Base-by-base conservation (phyloP, 1,140 invertebrate genomes). In the Drosophila grimshawi region DNA sequence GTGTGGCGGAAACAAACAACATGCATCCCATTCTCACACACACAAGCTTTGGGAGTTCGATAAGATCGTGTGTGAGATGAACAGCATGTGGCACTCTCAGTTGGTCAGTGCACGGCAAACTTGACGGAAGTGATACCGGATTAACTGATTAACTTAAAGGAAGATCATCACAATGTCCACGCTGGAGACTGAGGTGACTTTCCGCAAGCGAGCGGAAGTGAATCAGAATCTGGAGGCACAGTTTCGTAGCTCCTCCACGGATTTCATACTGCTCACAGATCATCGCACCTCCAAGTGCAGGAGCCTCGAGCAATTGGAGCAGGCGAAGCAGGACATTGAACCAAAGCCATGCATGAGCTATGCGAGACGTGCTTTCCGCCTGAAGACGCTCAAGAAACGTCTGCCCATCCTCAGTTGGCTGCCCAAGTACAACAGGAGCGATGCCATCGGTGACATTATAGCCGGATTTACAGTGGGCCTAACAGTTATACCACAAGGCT, bases 401-500 rank as follows among this genome's bases (percentile, higher is more conserved):
- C 71, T 97, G 39, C 97, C 97, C 3, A 94, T 97, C 48, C 92
- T 96, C 3, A 92, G 85, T 63, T 97, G 97, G 97, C 82, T 96
- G 71, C 96, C 96, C 4, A 94, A 94, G 51, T 98, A 98, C 90
- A 94, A 94, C 51, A 88, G 91, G 5, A 92, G 93, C 10, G 94
- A 94, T 29, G 95, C 94, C 5, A 90, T 96, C 2, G 94, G 95
- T 4, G 96, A 97, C 93, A 90, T 97, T 41, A 95, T 98, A 35
- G 97, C 97, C 8, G 97, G 97, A 33, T 94, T 98, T 27, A 98
- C 97, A 1, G 95, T 97, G 6, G 96, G 97, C 1, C 93, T 98
- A 1, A 98, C 97, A 2, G 96, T 97, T 2, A 96, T 97, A 69
- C 96, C 96, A 10, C 96, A 97, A 81, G 96, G 95, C 10, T 92